phyloP scores from a whole-genome alignment of 2,113 vertebrate species.

The Cairina moschata region DNA sequence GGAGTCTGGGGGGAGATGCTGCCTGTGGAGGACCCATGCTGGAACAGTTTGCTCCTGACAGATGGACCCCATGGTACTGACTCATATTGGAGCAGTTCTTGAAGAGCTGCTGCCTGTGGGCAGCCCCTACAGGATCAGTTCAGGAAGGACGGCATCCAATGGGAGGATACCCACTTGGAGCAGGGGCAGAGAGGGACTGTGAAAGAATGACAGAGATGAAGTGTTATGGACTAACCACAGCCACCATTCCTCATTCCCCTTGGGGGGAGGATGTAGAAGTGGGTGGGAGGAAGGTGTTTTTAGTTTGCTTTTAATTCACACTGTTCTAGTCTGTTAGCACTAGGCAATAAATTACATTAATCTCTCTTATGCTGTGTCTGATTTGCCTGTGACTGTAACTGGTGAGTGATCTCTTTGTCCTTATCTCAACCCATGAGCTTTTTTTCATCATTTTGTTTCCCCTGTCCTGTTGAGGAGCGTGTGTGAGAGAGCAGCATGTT shows the following conservation, averaged over 20 bases:
- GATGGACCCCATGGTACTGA: neutral
- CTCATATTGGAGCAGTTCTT: neutral
- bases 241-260: no score
- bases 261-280: neutral
- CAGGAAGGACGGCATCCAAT: no score
- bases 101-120: neutral
- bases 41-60: neutral
- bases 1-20: neutral
- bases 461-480: neutral
- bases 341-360: neutral
- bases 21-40: neutral
- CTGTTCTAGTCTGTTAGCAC: neutral
- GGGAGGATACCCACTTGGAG: no score
- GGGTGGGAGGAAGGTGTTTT: neutral
- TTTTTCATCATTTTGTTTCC: neutral
- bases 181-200: no score
- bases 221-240: no score
- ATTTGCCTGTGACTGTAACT: neutral
- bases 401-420: neutral
- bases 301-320: neutral
- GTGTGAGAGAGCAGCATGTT: neutral
- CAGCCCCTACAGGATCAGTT: no score
- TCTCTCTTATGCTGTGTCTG: neutral
- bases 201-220: no score
- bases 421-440: neutral